Base-by-base conservation (phyloP, 1,140 invertebrate species). In the Zaprionus nigranus region DNA sequence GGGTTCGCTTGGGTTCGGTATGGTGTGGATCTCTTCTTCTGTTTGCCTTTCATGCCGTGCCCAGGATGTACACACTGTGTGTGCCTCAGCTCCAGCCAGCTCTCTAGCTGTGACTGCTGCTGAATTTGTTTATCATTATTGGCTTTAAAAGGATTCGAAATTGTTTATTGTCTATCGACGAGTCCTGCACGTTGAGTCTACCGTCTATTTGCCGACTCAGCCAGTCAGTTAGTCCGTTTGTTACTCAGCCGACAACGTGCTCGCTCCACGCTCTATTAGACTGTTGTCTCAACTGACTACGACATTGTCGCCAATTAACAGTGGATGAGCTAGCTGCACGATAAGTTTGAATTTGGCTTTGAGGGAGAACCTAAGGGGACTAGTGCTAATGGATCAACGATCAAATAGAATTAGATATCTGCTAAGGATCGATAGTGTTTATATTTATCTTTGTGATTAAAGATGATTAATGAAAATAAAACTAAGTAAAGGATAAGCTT, bases 101-200 rank as follows among this genome's bases (percentile, higher is more conserved):
- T 53, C 43, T 22, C 26, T 17, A 38, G 13, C 40, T 49, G 43
- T 13, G 49, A 36, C 71, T 65, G 26, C 66, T 70, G 65, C 68
- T 81, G 85, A 88, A 88, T 88, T 90, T 88, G 84, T 88, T 90
- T 88, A 88, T 88, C 84, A 88, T 88, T 88, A 88, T 88, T 88
- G 84, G 84, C 84, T 90, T 88, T 88, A 90, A 88, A 87, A 90
- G 84, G 84, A 84, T 88, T 90, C 84, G 85, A 85, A 88, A 90
- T 88, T 88, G 85, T 88, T 88, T 88, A 90, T 88, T 88, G 81
- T 88, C 85, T 88, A 90, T 75, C 75, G 22, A 24, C 9, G 43
- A 49, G 43, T 49, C 17, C 17, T n/a, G 38, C 15, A 15, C 15
- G n/a, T 43, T 7, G 20, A 3, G 3, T 51, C 20, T 12, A 20